Conservation (phyloP, 2,888 invertebrate genomes). For the Rotaria socialis region DNA sequence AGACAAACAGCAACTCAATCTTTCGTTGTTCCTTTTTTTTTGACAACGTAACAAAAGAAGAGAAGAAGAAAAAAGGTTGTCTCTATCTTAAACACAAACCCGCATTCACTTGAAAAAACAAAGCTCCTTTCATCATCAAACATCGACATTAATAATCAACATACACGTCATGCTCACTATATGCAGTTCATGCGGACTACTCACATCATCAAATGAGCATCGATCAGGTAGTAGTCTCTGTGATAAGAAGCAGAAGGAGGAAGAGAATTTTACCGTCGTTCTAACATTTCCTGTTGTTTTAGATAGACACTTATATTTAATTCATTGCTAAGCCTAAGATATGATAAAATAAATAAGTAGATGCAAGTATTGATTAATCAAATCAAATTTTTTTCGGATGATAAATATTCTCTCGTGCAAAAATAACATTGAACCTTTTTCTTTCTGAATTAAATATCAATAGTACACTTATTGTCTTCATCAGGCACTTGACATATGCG, state of each 20-base stretch:
- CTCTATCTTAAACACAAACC: not conserved
- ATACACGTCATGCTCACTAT: not conserved
- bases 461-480: not conserved
- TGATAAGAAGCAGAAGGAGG: not conserved
- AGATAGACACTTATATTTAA: no score
- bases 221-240: not conserved
- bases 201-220: not conserved
- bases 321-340: no score
- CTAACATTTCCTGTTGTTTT: not conserved
- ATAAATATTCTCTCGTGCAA: no score
- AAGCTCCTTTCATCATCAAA: not conserved
- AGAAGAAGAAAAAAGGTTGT: not conserved
- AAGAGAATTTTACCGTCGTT: not conserved
- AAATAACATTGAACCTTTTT: not conserved
- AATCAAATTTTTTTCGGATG: no score
- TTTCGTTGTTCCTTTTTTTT: not conserved
- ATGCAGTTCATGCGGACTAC: conserved; percentile 5
- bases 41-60: not conserved
- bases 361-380: no score
- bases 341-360: no score
- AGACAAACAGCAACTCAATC: not conserved
- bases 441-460: not conserved
- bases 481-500: not conserved
- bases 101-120: not conserved
- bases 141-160: not conserved